Evolutionary conservation across 2,888 invertebrate genomes (phyloP).

Genomic region (Hydraecia micacea): DNA sequence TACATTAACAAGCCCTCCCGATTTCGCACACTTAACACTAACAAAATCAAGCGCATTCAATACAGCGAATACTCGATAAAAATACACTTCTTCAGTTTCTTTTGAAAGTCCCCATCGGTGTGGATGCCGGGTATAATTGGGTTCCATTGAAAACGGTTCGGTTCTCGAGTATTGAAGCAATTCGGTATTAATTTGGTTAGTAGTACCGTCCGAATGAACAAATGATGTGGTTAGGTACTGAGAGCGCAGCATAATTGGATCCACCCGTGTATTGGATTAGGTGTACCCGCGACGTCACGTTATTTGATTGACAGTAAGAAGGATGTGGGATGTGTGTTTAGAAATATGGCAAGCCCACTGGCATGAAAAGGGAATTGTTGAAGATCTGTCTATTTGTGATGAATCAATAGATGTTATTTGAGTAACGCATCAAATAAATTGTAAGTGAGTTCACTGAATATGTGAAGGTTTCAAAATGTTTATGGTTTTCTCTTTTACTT

Average conservation of each 20-base stretch:
- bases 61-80: conserved; percentile 61
- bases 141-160: conserved; percentile 64
- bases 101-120: conserved; percentile 53
- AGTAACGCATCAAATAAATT: not conserved
- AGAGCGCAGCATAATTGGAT: conserved; percentile 57
- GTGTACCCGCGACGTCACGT: conserved; percentile 42
- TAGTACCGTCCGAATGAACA: conserved; percentile 72
- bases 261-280: conserved; percentile 54
- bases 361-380: too few species aligned
- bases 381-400: not conserved
- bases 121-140: conserved; percentile 68
- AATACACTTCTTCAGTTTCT: conserved; percentile 60
- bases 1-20: conserved; percentile 21
- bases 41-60: conserved; percentile 45
- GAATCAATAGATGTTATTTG: not conserved
- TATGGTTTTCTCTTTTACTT: not conserved
- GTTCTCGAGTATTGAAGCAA: conserved; percentile 68
- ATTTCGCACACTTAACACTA: conserved; percentile 43
- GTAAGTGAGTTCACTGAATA: not conserved
- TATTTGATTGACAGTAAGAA: conserved; percentile 44
- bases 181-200: conserved; percentile 79
- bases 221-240: conserved; percentile 75
- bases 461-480: too few species aligned
- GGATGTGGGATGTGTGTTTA: not conserved
- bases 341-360: conserved; percentile 26